A percentile compares a stretch with the other conserved stretches of the same genome.
These are phyloP conservation scores for Sciurus carolinensis DNA, from an alignment of 2,797 vertebrate species.

Conservation along the genomic window DNA sequence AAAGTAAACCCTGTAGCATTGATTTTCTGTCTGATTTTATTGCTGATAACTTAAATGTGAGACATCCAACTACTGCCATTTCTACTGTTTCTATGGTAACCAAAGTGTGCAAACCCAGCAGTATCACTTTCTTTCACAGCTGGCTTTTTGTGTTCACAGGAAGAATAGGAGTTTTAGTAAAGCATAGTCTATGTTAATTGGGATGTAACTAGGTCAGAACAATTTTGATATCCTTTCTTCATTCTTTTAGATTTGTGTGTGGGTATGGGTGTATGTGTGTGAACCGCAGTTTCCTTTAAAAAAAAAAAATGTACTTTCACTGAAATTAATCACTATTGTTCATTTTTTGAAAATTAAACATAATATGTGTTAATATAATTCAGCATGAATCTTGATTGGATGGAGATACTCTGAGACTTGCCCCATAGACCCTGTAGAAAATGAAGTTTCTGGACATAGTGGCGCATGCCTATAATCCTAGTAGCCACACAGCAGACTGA, in stretches of 20 bases:
- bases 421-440: not conserved
- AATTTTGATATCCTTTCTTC: constrained; percentile 68
- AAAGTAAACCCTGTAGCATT: constrained; percentile 80
- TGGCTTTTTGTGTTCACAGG: constrained; percentile 86
- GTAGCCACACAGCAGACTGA: not conserved
- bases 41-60: constrained; percentile 85
- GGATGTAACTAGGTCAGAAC: constrained; percentile 81
- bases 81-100: constrained; percentile 90
- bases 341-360: constrained; percentile 61
- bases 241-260: constrained; percentile 48
- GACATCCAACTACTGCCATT: constrained; percentile 83
- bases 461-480: not conserved
- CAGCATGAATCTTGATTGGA: constrained; percentile 21
- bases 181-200: constrained; percentile 81
- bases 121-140: constrained; percentile 86
- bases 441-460: not conserved
- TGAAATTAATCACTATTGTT: constrained; percentile 63
- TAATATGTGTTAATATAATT: not conserved
- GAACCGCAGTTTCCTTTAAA: not conserved
- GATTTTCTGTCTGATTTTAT: constrained; percentile 86
- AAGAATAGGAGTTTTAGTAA: constrained; percentile 79
- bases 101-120: constrained; percentile 82
- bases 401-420: constrained; percentile 25
- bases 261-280: not conserved
- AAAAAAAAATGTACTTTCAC: not conserved